Evolutionary conservation across 2,113 vertebrate genomes (phyloP).

Genomic region (Perccottus glenii): DNA sequence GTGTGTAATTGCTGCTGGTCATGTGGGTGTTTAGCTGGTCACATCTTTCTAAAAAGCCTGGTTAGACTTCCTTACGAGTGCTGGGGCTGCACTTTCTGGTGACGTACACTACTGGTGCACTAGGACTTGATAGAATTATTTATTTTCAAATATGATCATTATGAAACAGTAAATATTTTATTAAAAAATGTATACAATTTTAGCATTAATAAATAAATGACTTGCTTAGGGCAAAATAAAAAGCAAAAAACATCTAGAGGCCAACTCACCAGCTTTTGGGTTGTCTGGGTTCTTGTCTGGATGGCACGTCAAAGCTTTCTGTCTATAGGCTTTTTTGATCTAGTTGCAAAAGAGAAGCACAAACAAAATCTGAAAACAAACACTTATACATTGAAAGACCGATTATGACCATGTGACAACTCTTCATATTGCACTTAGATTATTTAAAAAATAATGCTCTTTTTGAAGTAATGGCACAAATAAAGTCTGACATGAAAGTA

Average conservation of each 20-base stretch:
- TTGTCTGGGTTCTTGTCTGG: conserved; percentile 98
- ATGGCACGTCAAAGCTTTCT: conserved; percentile 93
- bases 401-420: conserved; percentile 18
- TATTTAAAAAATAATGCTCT: conserved; percentile 25
- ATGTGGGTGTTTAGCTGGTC: conserved; percentile 26
- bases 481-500: conserved; percentile 27
- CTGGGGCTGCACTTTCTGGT: conserved; percentile 28
- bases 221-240: not conserved
- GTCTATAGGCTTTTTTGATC: conserved; percentile 96
- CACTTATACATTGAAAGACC: conserved; percentile 25
- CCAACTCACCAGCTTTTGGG: conserved; percentile 88
- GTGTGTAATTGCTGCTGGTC: conserved; percentile 30
- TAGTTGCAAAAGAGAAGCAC: conserved; percentile 56
- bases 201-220: no score
- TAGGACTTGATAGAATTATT: not conserved
- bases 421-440: not conserved
- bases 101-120: conserved; percentile 5
- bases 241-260: not conserved
- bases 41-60: conserved; percentile 12
- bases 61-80: conserved; percentile 15
- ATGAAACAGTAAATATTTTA: not conserved
- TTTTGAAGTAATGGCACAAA: conserved; percentile 29
- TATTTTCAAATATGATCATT: not conserved
- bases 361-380: conserved; percentile 23
- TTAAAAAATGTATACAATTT: not conserved